Base-by-base conservation (phyloP, 2,888 invertebrate genomes). In the Calephelis perditalis region DNA sequence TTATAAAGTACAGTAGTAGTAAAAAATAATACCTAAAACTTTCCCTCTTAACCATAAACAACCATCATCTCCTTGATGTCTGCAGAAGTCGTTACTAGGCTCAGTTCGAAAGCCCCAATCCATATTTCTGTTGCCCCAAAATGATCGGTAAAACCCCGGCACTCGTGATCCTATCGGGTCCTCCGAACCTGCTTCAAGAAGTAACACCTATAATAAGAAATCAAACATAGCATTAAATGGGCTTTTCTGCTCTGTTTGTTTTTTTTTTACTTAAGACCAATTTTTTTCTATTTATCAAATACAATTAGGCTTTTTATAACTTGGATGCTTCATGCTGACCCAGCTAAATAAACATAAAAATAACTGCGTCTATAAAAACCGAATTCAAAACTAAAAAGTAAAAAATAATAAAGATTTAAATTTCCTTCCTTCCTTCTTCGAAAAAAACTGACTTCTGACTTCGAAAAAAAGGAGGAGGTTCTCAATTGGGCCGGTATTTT, bases 41-140 rank as follows among this genome's bases (percentile, higher is more conserved):
- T 49, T 49, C 9, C 15, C 49, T 26, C 49, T 26, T 15, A 49
- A 5, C 49, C 49, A 49, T 15, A 26, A 26, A 49, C 49, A 49
- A 15, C 49, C 49, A 8, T 26, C 49, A 26, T 26, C 26, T 49
- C 26, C 49, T 71, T 87, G 89, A 49, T 26, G 10, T 9, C 49
- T 49, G n/a, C 49, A 49, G 26, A 26, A 49, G 26, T 49, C 49
- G 15, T 26, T 49, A 49, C 9, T 49, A 4, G 49, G 49, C 10
- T 15, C 49, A 26, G 49, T 49, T 10, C 49, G 49, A 15, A 49
- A 49, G 9, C 49, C 49, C 49, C 49, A 49, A 9, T 49, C 49
- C 26, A 49, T 15, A 5, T 8, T 49, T 49, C 15, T 49, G 9
- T 49, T 26, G 4, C 26, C 26, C 49, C 49, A 49, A 26, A 26